Evolutionary conservation across 2,113 vertebrate species (phyloP), one percentile per base, ranked within the genome.

Genomic region (Leiothrix lutea): DNA sequence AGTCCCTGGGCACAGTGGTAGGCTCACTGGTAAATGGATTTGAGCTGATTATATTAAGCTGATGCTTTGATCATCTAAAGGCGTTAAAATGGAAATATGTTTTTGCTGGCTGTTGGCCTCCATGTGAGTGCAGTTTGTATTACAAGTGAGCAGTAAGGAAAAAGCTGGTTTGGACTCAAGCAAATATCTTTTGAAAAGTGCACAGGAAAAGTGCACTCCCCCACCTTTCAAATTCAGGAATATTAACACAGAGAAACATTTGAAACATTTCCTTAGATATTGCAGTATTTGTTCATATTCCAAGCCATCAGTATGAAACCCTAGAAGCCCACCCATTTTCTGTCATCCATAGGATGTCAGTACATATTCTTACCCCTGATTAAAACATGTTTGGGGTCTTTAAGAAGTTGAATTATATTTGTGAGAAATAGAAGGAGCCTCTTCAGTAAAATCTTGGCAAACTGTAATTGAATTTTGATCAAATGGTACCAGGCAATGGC

Each of bases 11-110:
- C 98, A 96, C 98, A 98, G 98, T 95, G 97, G 98, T 98, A 98
- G 97, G 98, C 98, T 98, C 83, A 64, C 93, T 98, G 98, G 98
- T 98, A 99, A 99, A 99, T 98, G 98, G 98, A 98, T 99, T 99
- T 99, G 98, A 99, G 98, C 98, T 99, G 99, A 99, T 99, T 99
- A 99, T 99, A 99, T 99, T 99, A 99, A 99, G 98, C 98, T 98
- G 98, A 98, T 98, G 98, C 99, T 99, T 99, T 99, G 99, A 99
- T 99, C 99, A 99, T 99, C 98, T 98, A 97, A 99, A 99, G 98
- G 98, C 98, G 98, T 99, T 99, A 99, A 99, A 99, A 99, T 99
- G 98, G 98, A 99, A 99, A 99, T 99, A 98, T 99, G 98, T 98
- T 99, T 99, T 98, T 98, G 97, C 97, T 98, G 98, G 98, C 98